Evolutionary conservation across 2,797 vertebrate genomes (phyloP).

Genomic region (Varecia variegata): DNA sequence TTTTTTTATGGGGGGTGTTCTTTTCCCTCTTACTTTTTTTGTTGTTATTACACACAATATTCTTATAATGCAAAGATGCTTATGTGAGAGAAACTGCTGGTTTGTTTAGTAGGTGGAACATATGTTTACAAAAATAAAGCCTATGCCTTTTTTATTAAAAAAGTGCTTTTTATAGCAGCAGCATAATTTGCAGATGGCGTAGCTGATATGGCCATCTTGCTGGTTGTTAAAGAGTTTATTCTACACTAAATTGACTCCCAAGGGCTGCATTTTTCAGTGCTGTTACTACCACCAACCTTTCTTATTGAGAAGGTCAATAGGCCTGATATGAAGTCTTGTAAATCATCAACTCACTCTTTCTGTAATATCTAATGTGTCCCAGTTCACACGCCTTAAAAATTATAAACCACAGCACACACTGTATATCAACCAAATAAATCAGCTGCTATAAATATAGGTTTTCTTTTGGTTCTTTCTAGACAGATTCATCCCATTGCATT

Average conservation of each 20-base stretch:
- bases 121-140: conserved; percentile 78
- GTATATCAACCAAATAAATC: conserved; percentile 86
- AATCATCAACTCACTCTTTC: conserved; percentile 84
- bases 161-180: conserved; percentile 75
- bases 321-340: conserved; percentile 85
- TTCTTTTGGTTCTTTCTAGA: conserved; percentile 78
- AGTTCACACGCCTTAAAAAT: conserved; percentile 83
- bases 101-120: conserved; percentile 58
- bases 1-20: not conserved
- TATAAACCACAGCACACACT: conserved; percentile 82
- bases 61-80: conserved; percentile 43
- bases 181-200: conserved; percentile 79
- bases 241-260: conserved; percentile 84
- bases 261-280: conserved; percentile 84
- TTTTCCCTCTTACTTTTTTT: not conserved
- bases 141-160: conserved; percentile 78
- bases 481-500: conserved; percentile 78
- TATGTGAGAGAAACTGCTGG: conserved; percentile 68
- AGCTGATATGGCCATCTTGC: conserved; percentile 80
- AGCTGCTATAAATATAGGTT: conserved; percentile 80
- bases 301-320: conserved; percentile 87
- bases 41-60: not conserved
- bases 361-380: conserved; percentile 83
- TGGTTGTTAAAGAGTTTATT: conserved; percentile 85
- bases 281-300: conserved; percentile 81